Percentiles rank a stretch among this genome's conserved stretches.
phyloP scores from a whole-genome alignment of 1,140 invertebrate species.

The Pentalonia nigronervosa region DNA sequence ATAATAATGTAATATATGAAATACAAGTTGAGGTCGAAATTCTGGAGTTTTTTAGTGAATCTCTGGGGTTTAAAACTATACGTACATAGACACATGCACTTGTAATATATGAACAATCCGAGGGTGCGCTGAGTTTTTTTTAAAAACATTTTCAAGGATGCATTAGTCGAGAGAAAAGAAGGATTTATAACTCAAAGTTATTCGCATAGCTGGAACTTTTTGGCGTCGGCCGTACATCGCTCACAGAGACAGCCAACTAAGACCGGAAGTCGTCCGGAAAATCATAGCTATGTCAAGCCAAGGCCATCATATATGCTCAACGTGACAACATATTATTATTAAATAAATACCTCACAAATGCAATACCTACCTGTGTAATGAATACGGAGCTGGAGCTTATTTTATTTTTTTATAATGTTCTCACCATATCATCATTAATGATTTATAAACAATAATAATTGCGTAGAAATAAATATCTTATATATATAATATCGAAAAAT shows the following conservation, averaged over 20 bases:
- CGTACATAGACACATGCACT: no score
- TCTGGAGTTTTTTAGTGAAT: neutral
- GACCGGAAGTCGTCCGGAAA: slow-evolving; percentile 46
- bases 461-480: neutral
- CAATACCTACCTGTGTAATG: neutral
- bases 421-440: neutral
- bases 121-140: neutral
- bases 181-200: slow-evolving; percentile 1
- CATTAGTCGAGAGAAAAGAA: slow-evolving; percentile 31
- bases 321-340: neutral
- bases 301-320: neutral
- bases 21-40: neutral
- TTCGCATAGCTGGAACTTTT: slow-evolving; percentile 21
- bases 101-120: neutral
- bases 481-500: no score
- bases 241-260: slow-evolving; percentile 12
- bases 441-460: neutral
- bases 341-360: neutral
- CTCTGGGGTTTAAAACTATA: neutral
- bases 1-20: neutral
- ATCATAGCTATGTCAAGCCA: neutral
- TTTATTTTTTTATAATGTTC: neutral
- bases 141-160: neutral
- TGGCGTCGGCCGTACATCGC: neutral
- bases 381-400: neutral